Base-by-base conservation (phyloP, 2,888 invertebrate species). In the Drosophila monieri region DNA sequence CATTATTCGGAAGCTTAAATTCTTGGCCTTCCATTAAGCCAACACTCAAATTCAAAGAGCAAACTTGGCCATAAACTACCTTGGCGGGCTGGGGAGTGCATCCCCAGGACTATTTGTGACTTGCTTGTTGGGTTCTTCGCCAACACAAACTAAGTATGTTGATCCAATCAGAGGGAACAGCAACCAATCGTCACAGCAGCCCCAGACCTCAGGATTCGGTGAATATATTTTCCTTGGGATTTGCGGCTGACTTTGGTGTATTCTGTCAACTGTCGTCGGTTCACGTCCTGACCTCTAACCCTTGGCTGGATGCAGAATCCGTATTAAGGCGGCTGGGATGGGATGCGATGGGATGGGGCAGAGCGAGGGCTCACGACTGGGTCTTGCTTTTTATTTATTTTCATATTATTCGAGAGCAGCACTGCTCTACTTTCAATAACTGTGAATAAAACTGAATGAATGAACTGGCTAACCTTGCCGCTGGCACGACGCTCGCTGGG, bases 381-480 rank as follows among this genome's bases (percentile, higher is more conserved):
- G 48, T 35, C 56, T 23, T 52, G 49, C 47, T 48, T 68, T 48
- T 58, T 68, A 68, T 58, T 64, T 64, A 79, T 75, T 77, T 80
- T 76, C 64, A 68, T 80, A 76, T 77, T 77, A 76, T 83, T 77
- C 64, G 73, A 76, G 71, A 41, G 68, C 68, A 69, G 80, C 57
- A 32, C 55, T 80, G 83, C 66, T 57, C 69, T 60, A 79, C 74
- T 76, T 81, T 83, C 85, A 83, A 83, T 83, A 85, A 79, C 65
- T 81, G 74, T 74, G 83, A 74, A 83, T 70, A 77, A 81, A 77
- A 76, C 58, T 57, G 57, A 66, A 68, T 72, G 72, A 62, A 70
- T 71, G 71, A 69, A 69, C 69, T 73, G 69, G 68, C 73, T 68
- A 80, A 76, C 78, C 80, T 78, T 76, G 66, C 76, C 57, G 54